Evolutionary conservation across 2,888 invertebrate species (phyloP).

Genomic region (Thecophora atra): DNA sequence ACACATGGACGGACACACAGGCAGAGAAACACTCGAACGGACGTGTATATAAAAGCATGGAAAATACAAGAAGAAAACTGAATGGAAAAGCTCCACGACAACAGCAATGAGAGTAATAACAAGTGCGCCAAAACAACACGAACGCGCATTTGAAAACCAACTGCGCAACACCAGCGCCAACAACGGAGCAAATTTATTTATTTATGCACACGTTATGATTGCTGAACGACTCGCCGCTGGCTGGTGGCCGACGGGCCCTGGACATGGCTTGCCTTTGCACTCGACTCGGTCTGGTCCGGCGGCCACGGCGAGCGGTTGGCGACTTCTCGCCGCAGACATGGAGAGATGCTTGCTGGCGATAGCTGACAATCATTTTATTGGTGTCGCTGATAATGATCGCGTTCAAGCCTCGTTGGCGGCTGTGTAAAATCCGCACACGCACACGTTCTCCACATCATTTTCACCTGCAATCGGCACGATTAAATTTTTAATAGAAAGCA

Average conservation of each 20-base stretch:
- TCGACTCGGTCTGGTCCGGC: not conserved
- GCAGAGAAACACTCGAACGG: not conserved
- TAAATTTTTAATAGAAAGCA: constrained; percentile 2
- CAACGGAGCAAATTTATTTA: constrained; percentile 30
- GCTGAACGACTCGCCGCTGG: not conserved
- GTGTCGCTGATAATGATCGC: constrained; percentile 56
- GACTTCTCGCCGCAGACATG: constrained; percentile 30
- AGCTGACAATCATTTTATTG: constrained; percentile 61
- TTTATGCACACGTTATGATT: constrained; percentile 36
- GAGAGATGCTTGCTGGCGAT: constrained; percentile 46
- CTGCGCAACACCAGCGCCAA: constrained; percentile 38
- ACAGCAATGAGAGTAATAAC: not conserved
- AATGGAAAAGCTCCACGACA: constrained; percentile 12
- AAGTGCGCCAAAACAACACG: not conserved
- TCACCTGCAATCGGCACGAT: constrained; percentile 13
- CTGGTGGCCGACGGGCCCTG: too few species aligned
- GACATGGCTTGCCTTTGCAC: constrained; percentile 17
- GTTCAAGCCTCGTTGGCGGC: constrained; percentile 21
- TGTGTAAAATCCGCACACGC: not conserved
- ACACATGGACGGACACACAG: not conserved
- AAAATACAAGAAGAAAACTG: not conserved
- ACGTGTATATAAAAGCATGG: constrained; percentile 2
- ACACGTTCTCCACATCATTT: constrained; percentile 4
- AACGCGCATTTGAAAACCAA: not conserved
- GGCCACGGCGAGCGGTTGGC: constrained; percentile 32